Percentiles rank a stretch among this genome's conserved stretches.
phyloP scores from a whole-genome alignment of 2,113 vertebrate genomes.

The Actenoides lindsayi region DNA sequence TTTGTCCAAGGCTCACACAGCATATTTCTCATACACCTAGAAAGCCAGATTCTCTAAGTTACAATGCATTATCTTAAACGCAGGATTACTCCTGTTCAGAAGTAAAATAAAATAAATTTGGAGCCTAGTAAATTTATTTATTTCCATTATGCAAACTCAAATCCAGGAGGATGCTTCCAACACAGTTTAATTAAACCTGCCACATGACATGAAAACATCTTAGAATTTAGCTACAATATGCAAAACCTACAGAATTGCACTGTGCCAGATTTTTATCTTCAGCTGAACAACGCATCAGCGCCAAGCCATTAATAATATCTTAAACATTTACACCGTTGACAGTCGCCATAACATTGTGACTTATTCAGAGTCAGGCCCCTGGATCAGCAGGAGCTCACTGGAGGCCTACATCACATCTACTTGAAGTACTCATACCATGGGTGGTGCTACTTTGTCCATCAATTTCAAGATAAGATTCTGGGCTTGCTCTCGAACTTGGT shows the following conservation, averaged over 20 bases:
- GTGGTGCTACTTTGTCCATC: slow-evolving; percentile 87
- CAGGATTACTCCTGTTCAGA: neutral
- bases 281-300: neutral
- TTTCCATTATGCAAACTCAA: neutral
- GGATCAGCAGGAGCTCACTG: neutral
- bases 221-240: neutral
- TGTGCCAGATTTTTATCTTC: neutral
- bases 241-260: neutral
- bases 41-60: neutral
- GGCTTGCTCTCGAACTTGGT: slow-evolving; percentile 95
- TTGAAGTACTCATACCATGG: slow-evolving; percentile 82
- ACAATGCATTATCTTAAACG: neutral
- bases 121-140: neutral
- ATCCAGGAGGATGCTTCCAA: neutral
- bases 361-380: neutral
- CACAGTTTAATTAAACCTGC: neutral
- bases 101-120: neutral
- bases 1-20: neutral
- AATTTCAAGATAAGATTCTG: slow-evolving; percentile 88
- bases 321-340: neutral
- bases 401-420: neutral
- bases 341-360: neutral
- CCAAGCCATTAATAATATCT: neutral
- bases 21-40: rapidly evolving
- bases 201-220: neutral